A percentile compares a stretch with the other conserved stretches of the same genome.
phyloP scores from a whole-genome alignment of 2,113 vertebrate genomes.

The Chunga burmeisteri region DNA sequence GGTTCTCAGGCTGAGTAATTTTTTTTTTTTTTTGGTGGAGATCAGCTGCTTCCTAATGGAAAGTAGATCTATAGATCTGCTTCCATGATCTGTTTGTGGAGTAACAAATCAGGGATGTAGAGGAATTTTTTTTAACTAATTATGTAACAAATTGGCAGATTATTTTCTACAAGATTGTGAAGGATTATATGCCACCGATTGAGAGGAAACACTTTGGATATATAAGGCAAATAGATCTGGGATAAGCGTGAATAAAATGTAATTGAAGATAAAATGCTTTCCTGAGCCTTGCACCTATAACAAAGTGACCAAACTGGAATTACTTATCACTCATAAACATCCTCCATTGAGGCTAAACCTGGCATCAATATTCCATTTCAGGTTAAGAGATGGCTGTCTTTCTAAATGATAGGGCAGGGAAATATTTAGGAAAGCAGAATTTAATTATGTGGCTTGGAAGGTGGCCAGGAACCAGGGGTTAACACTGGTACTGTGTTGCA shows the following conservation, averaged over 20 bases:
- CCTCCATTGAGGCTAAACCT: background rate
- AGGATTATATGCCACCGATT: background rate
- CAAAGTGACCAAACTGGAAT: background rate
- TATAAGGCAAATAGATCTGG: background rate
- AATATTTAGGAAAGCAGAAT: slow-evolving; percentile 53
- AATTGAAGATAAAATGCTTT: background rate
- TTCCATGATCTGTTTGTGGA: background rate
- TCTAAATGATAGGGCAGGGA: slow-evolving; percentile 15
- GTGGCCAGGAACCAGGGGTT: slow-evolving; percentile 20
- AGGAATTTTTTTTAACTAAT: background rate
- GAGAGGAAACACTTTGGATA: background rate
- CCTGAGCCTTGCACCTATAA: background rate
- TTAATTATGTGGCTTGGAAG: slow-evolving; percentile 53
- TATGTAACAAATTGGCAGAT: background rate
- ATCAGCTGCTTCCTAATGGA: background rate
- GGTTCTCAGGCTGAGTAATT: background rate
- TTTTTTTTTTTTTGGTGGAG: background rate
- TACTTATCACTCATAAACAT: background rate
- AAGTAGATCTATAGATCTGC: background rate
- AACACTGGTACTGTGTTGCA: background rate
- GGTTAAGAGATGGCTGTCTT: background rate
- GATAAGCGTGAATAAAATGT: background rate
- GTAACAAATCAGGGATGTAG: background rate
- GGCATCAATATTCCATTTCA: background rate
- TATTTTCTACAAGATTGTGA: background rate